These are phyloP conservation scores for Lucinisca nassula DNA, from an alignment of 2,888 invertebrate species.

Conservation along the genomic window DNA sequence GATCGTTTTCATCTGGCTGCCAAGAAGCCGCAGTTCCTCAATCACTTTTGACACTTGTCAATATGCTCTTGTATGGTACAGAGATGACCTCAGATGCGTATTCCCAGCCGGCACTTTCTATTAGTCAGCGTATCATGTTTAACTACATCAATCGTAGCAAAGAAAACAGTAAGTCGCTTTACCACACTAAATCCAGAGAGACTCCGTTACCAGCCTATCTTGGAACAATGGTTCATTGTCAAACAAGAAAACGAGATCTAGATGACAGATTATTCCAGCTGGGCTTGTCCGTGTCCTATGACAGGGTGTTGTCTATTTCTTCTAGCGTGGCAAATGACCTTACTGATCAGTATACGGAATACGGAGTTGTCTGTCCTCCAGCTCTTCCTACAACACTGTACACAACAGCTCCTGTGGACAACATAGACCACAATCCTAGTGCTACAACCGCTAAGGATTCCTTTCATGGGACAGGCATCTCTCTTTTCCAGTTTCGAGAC, in stretches of 20 bases:
- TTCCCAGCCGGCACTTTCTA: too few relatives aligned
- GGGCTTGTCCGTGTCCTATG: neutral
- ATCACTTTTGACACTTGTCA: too few relatives aligned
- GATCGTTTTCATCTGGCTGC: too few relatives aligned
- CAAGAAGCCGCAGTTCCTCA: too few relatives aligned
- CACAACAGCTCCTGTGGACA: neutral
- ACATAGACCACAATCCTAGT: slow-evolving; percentile 1
- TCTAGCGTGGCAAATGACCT: neutral
- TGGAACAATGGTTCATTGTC: neutral
- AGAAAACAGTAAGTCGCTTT: too few relatives aligned
- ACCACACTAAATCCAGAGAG: too few relatives aligned
- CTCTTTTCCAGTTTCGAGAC: too few relatives aligned
- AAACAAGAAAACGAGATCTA: neutral
- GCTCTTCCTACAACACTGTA: neutral
- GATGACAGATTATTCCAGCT: neutral
- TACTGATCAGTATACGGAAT: neutral
- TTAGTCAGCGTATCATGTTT: too few relatives aligned
- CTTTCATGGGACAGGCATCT: slow-evolving; percentile 6
- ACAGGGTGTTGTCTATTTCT: neutral
- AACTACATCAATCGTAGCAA: too few relatives aligned
- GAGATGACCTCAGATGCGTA: too few relatives aligned
- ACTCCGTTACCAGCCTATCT: neutral
- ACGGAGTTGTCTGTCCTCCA: neutral
- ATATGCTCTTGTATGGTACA: too few relatives aligned
- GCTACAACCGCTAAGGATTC: neutral